Conservation (phyloP, 2,113 vertebrate species). For the Corvus cornix region DNA sequence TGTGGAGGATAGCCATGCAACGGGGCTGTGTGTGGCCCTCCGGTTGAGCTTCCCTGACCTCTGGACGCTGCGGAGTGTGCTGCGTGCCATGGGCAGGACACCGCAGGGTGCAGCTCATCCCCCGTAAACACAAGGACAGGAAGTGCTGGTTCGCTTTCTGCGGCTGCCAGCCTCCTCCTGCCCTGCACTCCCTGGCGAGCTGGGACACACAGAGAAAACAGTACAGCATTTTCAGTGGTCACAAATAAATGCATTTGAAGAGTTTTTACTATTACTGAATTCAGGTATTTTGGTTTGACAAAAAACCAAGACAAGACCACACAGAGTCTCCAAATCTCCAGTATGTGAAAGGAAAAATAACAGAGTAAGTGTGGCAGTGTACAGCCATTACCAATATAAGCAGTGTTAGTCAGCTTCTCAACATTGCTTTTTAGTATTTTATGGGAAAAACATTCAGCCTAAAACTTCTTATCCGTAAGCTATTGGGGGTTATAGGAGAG, state of each 20-base stretch:
- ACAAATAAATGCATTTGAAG: not conserved
- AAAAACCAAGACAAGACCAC: not conserved
- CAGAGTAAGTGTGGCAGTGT: not conserved
- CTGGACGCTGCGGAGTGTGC: not conserved
- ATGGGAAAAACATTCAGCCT: not conserved
- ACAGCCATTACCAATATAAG: not conserved
- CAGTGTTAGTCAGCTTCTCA: not conserved
- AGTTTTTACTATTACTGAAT: not conserved
- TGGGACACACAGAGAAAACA: not conserved
- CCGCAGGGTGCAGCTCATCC: not conserved
- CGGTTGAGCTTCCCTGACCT: not conserved
- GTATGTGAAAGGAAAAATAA: not conserved
- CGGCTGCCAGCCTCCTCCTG: not conserved
- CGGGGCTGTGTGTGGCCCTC: not conserved
- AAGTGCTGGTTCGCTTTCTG: not conserved
- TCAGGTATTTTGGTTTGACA: not conserved
- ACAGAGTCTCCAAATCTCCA: not conserved
- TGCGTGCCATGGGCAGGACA: fast-evolving
- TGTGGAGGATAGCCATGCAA: fast-evolving
- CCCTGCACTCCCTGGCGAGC: not conserved
- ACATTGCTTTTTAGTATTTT: not conserved
- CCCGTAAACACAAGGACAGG: not conserved
- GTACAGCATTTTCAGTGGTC: not conserved
- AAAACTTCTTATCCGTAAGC: not conserved
- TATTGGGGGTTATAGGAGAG: not conserved